Evolutionary conservation across 2,797 vertebrate genomes (phyloP).

Genomic region (Acridotheres tristis): DNA sequence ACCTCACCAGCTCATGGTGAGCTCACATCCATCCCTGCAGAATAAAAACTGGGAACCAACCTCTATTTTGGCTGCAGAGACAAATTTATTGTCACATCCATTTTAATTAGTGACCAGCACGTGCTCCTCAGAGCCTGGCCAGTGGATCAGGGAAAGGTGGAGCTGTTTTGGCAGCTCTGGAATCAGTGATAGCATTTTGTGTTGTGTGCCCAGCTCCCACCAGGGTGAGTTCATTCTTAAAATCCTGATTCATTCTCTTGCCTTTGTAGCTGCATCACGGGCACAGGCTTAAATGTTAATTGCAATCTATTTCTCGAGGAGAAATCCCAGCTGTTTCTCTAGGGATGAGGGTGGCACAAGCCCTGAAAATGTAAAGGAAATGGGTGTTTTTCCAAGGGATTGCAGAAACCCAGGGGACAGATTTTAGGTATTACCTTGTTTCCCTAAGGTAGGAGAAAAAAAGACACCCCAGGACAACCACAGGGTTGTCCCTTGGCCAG

Average conservation of each 20-base stretch:
- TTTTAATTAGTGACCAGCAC: background rate
- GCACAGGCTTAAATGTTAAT: slow-evolving; percentile 34
- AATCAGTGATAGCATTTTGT: background rate
- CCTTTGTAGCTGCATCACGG: background rate
- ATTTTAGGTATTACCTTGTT: background rate
- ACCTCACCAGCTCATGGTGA: fast-evolving
- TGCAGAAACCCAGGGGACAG: background rate
- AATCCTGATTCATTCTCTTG: slow-evolving; percentile 23
- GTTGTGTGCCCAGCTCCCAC: background rate
- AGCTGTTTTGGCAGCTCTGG: background rate
- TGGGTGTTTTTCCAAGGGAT: background rate
- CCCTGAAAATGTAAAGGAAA: background rate
- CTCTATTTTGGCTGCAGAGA: background rate
- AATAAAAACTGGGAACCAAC: background rate
- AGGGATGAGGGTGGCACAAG: background rate
- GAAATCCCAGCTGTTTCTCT: slow-evolving; percentile 47
- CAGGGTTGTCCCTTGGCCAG: background rate
- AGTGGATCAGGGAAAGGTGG: background rate
- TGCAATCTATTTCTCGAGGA: background rate
- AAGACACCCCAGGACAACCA: fast-evolving
- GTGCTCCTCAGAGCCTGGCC: fast-evolving
- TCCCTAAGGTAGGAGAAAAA: background rate
- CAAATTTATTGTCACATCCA: background rate
- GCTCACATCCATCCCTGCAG: background rate
- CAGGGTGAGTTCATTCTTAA: background rate